phyloP scores from a whole-genome alignment of 2,113 vertebrate species.

The Odobenus rosmarus region DNA sequence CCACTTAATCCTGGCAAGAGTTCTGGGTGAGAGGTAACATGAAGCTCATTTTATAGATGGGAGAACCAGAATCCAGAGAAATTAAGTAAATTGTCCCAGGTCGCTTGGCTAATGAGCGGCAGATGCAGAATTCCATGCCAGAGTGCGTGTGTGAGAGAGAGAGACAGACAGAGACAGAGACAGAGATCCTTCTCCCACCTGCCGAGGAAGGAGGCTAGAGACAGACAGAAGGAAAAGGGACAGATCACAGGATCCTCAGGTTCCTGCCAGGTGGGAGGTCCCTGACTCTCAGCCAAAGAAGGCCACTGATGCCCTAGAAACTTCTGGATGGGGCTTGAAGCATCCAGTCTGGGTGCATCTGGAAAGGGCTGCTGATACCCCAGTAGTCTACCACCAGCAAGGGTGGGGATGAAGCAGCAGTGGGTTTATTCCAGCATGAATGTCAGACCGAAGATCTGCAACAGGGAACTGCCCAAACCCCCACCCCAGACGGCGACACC shows the following conservation, averaged over 20 bases:
- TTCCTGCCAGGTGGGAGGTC: background rate
- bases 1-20: background rate
- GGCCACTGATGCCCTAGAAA: background rate
- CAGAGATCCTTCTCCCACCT: background rate
- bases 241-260: background rate
- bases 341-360: background rate
- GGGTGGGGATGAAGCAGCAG: fast-evolving
- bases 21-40: background rate
- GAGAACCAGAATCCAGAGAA: background rate
- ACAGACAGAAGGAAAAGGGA: background rate
- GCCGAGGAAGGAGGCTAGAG: background rate
- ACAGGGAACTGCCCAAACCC: background rate
- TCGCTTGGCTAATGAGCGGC: background rate
- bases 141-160: background rate
- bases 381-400: background rate
- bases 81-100: background rate
- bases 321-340: background rate
- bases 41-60: background rate
- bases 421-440: background rate
- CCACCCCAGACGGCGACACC: background rate
- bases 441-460: background rate
- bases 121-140: background rate
- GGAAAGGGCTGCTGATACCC: background rate
- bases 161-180: no score
- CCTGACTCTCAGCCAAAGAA: background rate